phyloP scores from a whole-genome alignment of 1,140 invertebrate genomes.

The Diorhabda carinulata region DNA sequence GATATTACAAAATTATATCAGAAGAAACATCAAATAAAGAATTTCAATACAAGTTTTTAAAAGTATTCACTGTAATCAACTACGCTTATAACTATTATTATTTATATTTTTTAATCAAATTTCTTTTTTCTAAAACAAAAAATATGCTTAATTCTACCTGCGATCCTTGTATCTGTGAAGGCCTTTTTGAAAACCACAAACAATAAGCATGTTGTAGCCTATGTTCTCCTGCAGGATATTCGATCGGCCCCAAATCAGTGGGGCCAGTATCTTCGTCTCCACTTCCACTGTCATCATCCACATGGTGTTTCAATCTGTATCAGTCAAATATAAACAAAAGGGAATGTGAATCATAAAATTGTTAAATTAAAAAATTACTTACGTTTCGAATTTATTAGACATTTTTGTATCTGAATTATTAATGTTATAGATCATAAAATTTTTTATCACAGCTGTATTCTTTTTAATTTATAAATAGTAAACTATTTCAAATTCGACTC shows the following conservation, averaged over 20 bases:
- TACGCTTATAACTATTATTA: too few relatives aligned
- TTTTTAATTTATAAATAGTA: constrained; percentile 18
- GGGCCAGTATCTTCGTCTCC: constrained; percentile 54
- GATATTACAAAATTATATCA: background rate
- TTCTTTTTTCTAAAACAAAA: background rate
- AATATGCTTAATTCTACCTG: constrained; percentile 13
- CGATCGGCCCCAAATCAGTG: constrained; percentile 52
- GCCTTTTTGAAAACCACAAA: constrained; percentile 81
- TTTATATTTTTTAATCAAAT: too few relatives aligned
- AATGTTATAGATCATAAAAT: constrained; percentile 37
- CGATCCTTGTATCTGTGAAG: constrained; percentile 41
- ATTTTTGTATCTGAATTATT: constrained; percentile 44
- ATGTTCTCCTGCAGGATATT: constrained; percentile 74
- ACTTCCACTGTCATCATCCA: constrained; percentile 51
- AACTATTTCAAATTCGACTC: constrained; percentile 8
- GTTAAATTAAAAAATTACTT: constrained; percentile 43
- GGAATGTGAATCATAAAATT: constrained; percentile 6
- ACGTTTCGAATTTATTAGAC: constrained; percentile 66
- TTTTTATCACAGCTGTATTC: constrained; percentile 35
- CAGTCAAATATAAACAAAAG: constrained; percentile 8
- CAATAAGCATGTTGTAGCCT: constrained; percentile 85
- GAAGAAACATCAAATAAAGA: too few relatives aligned
- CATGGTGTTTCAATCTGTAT: constrained; percentile 54
- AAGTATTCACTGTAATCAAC: too few relatives aligned
- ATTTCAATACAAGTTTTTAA: too few relatives aligned